These are phyloP conservation scores for Sebastes cheni DNA, from an alignment of 2,797 vertebrate species.

Conservation along the genomic window DNA sequence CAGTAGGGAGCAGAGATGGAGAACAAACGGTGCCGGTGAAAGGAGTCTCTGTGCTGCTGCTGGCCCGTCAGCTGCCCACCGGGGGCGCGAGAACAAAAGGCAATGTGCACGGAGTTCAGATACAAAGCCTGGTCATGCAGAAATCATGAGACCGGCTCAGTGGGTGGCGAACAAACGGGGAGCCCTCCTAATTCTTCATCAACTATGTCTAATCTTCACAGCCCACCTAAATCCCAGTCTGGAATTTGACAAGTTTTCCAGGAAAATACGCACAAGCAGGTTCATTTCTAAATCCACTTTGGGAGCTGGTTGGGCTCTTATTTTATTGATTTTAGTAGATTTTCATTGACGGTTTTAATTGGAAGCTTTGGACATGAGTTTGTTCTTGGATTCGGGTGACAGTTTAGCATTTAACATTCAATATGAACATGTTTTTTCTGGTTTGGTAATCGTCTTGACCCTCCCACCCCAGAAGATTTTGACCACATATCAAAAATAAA, in stretches of 20 bases:
- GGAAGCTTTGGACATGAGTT: no score
- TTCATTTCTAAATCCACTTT: slow-evolving; percentile 9
- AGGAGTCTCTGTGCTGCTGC: slow-evolving; percentile 63
- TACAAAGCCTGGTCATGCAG: slow-evolving; percentile 77
- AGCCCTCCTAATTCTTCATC: slow-evolving; percentile 56
- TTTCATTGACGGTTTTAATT: background rate
- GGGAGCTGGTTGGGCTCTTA: background rate
- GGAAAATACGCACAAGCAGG: background rate
- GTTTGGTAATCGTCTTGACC: background rate
- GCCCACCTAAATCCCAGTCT: slow-evolving; percentile 53
- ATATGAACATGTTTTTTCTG: background rate
- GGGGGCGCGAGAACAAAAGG: slow-evolving; percentile 64
- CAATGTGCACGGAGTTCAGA: slow-evolving; percentile 45
- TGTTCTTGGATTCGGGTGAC: background rate
- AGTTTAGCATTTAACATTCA: background rate
- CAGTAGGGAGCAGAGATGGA: background rate
- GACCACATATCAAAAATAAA: background rate
- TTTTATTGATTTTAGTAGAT: background rate
- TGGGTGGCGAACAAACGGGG: slow-evolving; percentile 70
- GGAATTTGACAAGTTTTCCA: slow-evolving; percentile 53
- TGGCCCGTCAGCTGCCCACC: slow-evolving; percentile 49
- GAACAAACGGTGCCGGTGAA: slow-evolving; percentile 59
- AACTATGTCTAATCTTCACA: slow-evolving; percentile 58
- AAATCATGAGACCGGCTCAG: slow-evolving; percentile 78
- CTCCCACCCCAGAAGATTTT: background rate